A percentile compares a stretch with the other conserved stretches of the same genome.
These are phyloP conservation scores for Netelia virgata DNA, from an alignment of 2,888 invertebrate species.

Conservation along the genomic window DNA sequence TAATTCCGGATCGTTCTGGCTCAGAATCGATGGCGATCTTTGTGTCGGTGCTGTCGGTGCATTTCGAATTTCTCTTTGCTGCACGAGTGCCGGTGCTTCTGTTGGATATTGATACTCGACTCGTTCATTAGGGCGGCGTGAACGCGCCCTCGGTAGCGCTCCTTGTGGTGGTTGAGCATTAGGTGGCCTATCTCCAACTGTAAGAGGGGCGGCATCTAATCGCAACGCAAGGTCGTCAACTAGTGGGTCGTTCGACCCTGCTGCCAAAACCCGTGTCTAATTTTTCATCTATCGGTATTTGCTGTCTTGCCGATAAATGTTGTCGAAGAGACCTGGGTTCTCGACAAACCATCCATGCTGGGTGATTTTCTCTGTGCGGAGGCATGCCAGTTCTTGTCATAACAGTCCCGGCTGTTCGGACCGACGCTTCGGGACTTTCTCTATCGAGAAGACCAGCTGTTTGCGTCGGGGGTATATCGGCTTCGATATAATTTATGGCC, in stretches of 20 bases:
- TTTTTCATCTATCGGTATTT: neutral
- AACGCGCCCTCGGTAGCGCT: neutral
- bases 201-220: neutral
- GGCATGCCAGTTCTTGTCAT: conserved; percentile 37
- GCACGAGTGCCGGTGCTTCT: neutral
- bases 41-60: neutral
- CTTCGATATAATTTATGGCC: conserved; percentile 31
- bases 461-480: conserved; percentile 20
- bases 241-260: neutral
- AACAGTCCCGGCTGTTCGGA: conserved; percentile 7
- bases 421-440: conserved; percentile 6
- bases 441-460: conserved; percentile 32
- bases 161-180: neutral
- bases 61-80: neutral
- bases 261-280: neutral
- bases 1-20: conserved; percentile 26
- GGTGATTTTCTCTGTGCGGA: conserved; percentile 26
- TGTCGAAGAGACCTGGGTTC: conserved; percentile 23
- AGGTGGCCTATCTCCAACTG: neutral
- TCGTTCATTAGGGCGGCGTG: neutral
- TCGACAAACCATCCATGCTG: conserved; percentile 46
- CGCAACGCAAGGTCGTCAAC: neutral
- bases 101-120: neutral
- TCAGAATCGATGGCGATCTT: conserved; percentile 30
- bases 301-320: conserved; percentile 16